phyloP scores from a whole-genome alignment of 92 coral and sea anemone species.

The Actinostola sp. region DNA sequence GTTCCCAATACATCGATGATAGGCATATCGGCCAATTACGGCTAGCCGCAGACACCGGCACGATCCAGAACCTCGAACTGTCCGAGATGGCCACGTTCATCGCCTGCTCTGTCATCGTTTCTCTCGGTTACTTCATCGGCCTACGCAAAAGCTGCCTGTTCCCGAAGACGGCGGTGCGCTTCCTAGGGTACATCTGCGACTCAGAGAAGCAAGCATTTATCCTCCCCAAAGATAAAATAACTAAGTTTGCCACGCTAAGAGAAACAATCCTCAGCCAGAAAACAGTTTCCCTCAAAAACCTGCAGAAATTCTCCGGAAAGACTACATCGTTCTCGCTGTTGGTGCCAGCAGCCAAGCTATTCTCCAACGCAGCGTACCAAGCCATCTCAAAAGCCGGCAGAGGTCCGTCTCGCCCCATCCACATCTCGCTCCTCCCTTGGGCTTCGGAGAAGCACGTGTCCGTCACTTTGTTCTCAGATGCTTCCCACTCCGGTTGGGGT shows the following conservation, averaged over 20 bases:
- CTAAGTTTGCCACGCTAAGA: not conserved
- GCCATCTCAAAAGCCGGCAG: constrained; percentile 22
- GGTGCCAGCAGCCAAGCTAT: constrained; percentile 56
- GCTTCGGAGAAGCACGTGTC: constrained; percentile 29
- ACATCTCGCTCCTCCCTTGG: constrained; percentile 59
- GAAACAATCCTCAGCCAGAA: not conserved
- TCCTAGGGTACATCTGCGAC: constrained; percentile 31
- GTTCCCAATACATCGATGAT: constrained; percentile 35
- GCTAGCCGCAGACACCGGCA: not conserved
- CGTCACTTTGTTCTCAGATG: constrained; percentile 34
- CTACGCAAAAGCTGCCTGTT: not conserved
- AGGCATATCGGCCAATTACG: constrained; percentile 23
- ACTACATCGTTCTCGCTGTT: constrained; percentile 14
- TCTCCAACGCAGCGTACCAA: constrained; percentile 8
- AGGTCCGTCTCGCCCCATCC: not conserved
- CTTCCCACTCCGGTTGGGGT: constrained; percentile 60
- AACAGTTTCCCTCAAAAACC: constrained; percentile 9
- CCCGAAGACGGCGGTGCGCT: constrained; percentile 2
- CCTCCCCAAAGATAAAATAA: constrained; percentile 21
- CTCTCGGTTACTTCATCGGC: constrained; percentile 13
- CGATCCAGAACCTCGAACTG: not conserved
- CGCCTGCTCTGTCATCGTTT: constrained; percentile 13
- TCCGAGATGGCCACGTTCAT: constrained; percentile 23
- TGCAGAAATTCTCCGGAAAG: constrained; percentile 15
- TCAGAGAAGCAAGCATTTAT: constrained; percentile 26